Evolutionary conservation across 2,797 vertebrate genomes (phyloP), one percentile per base, ranked within the genome.

Genomic region (Loris lydekkerianus): DNA sequence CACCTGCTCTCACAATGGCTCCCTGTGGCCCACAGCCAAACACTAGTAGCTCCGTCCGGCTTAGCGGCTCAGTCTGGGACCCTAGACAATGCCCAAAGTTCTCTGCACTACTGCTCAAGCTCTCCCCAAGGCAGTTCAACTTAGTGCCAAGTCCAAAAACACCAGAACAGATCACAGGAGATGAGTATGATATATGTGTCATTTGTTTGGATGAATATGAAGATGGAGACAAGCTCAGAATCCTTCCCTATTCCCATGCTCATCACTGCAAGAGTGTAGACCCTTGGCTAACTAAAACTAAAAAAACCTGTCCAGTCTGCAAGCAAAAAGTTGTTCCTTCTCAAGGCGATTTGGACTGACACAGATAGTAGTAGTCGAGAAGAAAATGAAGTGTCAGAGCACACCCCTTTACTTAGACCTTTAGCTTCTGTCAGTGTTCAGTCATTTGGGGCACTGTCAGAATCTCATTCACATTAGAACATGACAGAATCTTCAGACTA

Each of bases 261-360:
- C 99, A 99, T 98, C 99, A 99, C 98, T 99, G 99, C 97, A 99
- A 99, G 97, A 99, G 99, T 92, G 99, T 99, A 97, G 99, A 99
- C 98, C 99, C 99, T 0, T 99, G 99, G 99, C 98, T 99, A 98
- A 99, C 99, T 89, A 99, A 99, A 98, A 99, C 99, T 43, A 99
- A 99, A 97, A 99, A 99, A 97, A 99, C 99, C 0, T 99, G 99
- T 96, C 99, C 99, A 0, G 99, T 99, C 78, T 99, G 99, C 98
- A 99, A 99, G 98, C 99, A 99, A 97, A 99, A 99, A 93, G 99
- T 99, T 58, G 99, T 99, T 80, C 99, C 99, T 69, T 99, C 99
- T 2, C 99, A 99, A 97, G 99, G 99, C 6, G 99, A 99, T 97
- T 99, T 99, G 0, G 99, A 99, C 97, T 15, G 99, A 99, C 82